These are phyloP conservation scores for Yasuhikotakia modesta DNA, from an alignment of 2,797 vertebrate species.

Conservation along the genomic window DNA sequence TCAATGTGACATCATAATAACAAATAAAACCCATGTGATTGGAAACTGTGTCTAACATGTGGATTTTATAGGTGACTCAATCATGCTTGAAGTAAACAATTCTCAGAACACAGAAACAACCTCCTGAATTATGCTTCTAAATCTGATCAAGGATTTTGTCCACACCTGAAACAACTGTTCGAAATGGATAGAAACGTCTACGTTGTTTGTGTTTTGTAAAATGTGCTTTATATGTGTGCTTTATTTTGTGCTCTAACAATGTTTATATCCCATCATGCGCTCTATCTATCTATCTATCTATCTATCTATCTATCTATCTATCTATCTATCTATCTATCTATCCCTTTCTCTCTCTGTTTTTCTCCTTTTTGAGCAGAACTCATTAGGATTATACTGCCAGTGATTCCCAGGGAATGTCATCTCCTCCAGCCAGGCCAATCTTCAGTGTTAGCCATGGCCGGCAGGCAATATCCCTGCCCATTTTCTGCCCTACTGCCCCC, in stretches of 20 bases:
- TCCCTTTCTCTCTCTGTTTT: constrained; percentile 5
- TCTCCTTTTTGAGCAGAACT: constrained; percentile 76
- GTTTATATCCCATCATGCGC: constrained; percentile 19
- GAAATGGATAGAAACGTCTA: no score
- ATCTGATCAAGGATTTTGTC: constrained; percentile 31
- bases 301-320: no score
- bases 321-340: not conserved
- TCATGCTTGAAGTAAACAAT: constrained; percentile 46
- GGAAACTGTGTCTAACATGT: constrained; percentile 13
- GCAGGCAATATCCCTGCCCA: constrained; percentile 72
- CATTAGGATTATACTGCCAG: constrained; percentile 88
- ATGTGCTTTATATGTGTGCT: no score
- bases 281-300: no score
- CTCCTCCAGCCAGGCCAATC: constrained; percentile 74
- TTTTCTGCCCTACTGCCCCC: constrained; percentile 69
- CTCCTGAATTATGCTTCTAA: constrained; percentile 19
- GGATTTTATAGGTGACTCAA: constrained; percentile 26
- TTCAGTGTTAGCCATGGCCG: constrained; percentile 74
- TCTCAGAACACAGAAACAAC: constrained; percentile 23
- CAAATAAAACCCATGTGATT: constrained; percentile 41
- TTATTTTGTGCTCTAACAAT: no score
- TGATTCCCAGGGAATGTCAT: constrained; percentile 79
- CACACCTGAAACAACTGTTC: constrained; percentile 20
- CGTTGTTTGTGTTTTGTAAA: no score
- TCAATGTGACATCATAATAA: no score